Evolutionary conservation across 2,797 vertebrate species (phyloP).

Genomic region (Sphaeramia orbicularis): DNA sequence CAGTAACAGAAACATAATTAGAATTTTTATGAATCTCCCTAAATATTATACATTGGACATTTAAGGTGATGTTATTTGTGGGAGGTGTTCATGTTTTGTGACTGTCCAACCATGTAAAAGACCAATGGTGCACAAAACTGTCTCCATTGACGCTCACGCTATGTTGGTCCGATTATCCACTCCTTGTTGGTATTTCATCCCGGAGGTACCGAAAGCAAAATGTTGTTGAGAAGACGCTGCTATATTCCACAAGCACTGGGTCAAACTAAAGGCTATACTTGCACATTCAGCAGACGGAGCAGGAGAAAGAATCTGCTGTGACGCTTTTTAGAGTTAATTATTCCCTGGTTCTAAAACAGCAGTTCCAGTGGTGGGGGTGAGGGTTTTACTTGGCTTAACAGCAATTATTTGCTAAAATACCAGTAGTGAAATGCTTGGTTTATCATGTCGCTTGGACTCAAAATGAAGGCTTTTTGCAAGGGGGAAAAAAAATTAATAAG

Average conservation of each 20-base stretch:
- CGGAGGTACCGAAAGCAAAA: background rate
- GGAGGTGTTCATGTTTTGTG: too few species aligned
- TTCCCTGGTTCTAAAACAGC: conserved; percentile 33
- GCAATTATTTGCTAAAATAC: conserved; percentile 66
- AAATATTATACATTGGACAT: too few species aligned
- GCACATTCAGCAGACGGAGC: conserved; percentile 15
- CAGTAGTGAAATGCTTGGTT: conserved; percentile 42
- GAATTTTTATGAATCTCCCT: too few species aligned
- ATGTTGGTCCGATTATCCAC: too few species aligned
- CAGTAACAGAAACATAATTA: too few species aligned
- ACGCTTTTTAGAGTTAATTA: conserved; percentile 69
- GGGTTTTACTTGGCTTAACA: conserved; percentile 51
- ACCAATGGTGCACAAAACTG: too few species aligned
- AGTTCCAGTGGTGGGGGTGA: conserved; percentile 17
- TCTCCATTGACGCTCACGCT: too few species aligned
- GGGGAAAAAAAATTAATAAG: conserved; percentile 32
- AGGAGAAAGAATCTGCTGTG: conserved; percentile 39
- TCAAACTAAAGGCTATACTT: conserved; percentile 29
- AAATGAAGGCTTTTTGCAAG: conserved; percentile 37
- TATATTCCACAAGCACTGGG: conserved; percentile 1
- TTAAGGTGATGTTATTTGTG: too few species aligned
- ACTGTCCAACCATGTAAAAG: too few species aligned
- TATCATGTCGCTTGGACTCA: conserved; percentile 29
- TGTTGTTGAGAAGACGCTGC: background rate
- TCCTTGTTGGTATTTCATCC: too few species aligned